Conservation (phyloP, 2,888 invertebrate species). For the Rhagonycha fulva region DNA sequence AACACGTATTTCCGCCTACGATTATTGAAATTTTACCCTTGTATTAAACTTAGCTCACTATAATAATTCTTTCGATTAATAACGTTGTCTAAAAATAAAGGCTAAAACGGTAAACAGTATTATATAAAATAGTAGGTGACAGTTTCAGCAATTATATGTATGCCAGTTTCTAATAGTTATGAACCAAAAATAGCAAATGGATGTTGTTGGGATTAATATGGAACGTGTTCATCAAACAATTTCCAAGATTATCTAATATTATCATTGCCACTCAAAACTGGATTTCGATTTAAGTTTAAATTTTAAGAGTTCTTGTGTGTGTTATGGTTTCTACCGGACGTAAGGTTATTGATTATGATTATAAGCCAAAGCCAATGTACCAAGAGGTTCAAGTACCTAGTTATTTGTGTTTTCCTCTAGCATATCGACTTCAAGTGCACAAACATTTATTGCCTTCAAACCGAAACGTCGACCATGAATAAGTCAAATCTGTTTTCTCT, state of each 20-base stretch:
- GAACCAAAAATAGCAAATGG: conserved; percentile 23
- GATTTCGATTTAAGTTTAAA: conserved; percentile 6
- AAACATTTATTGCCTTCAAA: background rate
- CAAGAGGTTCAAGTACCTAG: conserved; percentile 27
- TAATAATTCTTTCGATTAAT: conserved; percentile 1
- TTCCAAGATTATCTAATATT: conserved; percentile 15
- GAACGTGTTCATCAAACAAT: conserved; percentile 17
- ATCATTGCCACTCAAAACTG: conserved; percentile 12
- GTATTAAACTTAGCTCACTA: background rate
- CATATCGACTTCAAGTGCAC: background rate
- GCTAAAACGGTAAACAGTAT: conserved; percentile 1
- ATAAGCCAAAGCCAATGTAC: conserved; percentile 19
- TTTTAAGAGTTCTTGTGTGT: background rate
- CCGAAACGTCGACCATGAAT: background rate
- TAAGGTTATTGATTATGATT: conserved; percentile 25
- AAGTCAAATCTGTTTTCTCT: background rate
- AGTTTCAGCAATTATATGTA: conserved; percentile 34
- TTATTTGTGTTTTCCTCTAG: conserved; percentile 26
- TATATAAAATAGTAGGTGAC: conserved; percentile 10
- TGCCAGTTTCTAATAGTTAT: conserved; percentile 30
- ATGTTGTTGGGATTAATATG: conserved; percentile 18
- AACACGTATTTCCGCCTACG: background rate
- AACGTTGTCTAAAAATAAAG: conserved; percentile 11
- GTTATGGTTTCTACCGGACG: conserved; percentile 23
- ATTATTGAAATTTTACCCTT: conserved; percentile 4